Conservation (phyloP, 1,140 invertebrate species). For the Apocrypta bakeri region DNA sequence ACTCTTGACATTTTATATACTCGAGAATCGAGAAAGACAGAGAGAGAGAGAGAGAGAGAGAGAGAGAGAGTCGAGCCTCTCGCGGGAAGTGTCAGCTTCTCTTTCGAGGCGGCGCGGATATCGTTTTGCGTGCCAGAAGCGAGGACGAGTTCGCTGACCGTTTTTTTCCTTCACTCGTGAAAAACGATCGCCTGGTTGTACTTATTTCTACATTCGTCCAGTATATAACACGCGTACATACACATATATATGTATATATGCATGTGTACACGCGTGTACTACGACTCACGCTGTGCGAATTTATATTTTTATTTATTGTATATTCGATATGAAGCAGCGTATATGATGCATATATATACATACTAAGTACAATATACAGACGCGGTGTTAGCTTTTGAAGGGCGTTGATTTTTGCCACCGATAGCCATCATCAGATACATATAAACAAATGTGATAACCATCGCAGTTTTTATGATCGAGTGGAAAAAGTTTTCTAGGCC, state of each 20-base stretch:
- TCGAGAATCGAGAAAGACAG: neutral
- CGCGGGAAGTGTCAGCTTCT: slow-evolving; percentile 15
- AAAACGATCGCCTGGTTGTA: slow-evolving; percentile 27
- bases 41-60: slow-evolving; percentile 7
- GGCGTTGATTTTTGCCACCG: too few species aligned
- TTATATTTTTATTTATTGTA: neutral
- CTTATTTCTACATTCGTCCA: slow-evolving; percentile 32
- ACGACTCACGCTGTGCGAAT: neutral
- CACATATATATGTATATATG: neutral
- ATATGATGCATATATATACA: too few species aligned
- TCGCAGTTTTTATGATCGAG: too few species aligned
- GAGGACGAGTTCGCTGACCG: neutral
- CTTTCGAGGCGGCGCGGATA: neutral
- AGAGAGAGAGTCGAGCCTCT: neutral
- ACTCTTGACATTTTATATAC: slow-evolving; percentile 1
- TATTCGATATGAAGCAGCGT: neutral
- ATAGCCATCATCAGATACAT: too few species aligned
- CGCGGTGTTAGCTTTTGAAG: too few species aligned
- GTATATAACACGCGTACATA: neutral
- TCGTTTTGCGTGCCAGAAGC: neutral
- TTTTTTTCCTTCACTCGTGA: slow-evolving; percentile 11
- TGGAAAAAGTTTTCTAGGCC: too few species aligned
- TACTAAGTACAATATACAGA: too few species aligned
- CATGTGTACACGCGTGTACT: neutral
- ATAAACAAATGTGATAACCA: too few species aligned